Base-by-base conservation (phyloP, 2,797 vertebrate species). In the Oreortyx pictus region DNA sequence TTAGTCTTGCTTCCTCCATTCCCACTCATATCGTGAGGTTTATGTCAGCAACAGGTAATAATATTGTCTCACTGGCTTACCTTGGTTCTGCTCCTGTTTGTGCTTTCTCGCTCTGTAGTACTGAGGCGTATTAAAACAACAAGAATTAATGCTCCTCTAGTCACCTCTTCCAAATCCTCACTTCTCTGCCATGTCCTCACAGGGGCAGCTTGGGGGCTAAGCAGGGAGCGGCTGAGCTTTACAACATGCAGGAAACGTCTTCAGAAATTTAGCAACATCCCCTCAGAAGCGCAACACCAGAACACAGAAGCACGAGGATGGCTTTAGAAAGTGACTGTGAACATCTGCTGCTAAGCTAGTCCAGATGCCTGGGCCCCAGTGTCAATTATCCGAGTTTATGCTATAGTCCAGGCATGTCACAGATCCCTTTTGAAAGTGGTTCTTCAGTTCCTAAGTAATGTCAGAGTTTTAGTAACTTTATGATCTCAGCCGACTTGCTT, bases 261-360 rank as follows among this genome's bases (percentile, higher is more conserved):
- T 75, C 52, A 64, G 82, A 86, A 94, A 83, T 90, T 33, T 41
- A 78, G 76, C 62, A 85, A 17, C 65, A 23, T 56, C 31, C 66
- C 46, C 78, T 90, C 73, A 15, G 4, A 33, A 85, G 82, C 4
- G 9, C 59, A 52, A 20, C 54, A 82, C 77, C 68, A 81, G 68
- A 80, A 24, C 54, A 25, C 72, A 75, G 76, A 49, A 60, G 73
- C 50, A 49, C 0, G 7, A 56, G 41, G 68, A 72, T 66, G 76
- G 84, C 77, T 92, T 93, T 90, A 44, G 82, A 83, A 80, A 88
- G 62, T 62, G 70, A 31, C 76, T 92, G 68, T 24, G 85, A 90
- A 83, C 20, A 15, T 88, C 89, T 88, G 90, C 52, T 94, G 71
- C 77, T 94, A 84, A 95, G 35, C 77, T 83, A 91, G 54, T 76